Percentiles rank a stretch among this genome's conserved stretches.
These are phyloP conservation scores for Lobophora halterata DNA, from an alignment of 2,888 invertebrate species.

Conservation along the genomic window DNA sequence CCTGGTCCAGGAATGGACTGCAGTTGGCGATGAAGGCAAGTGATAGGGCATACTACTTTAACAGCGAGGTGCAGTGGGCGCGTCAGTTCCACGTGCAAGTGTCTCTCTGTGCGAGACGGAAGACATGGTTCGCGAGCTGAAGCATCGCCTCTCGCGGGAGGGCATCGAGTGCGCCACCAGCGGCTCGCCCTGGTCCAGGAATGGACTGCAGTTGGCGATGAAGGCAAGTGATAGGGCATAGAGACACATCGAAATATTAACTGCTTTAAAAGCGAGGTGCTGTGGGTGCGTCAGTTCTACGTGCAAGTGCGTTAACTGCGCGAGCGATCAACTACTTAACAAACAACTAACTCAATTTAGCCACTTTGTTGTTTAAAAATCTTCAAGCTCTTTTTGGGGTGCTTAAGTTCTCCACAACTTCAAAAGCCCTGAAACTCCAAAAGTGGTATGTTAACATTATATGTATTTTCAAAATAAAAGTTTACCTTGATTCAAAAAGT, in stretches of 20 bases:
- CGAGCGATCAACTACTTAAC: too few relatives aligned
- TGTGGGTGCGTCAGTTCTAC: slow-evolving; percentile 86
- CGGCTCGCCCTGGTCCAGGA: slow-evolving; percentile 55
- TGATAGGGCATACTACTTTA: too few relatives aligned
- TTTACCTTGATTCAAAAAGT: too few relatives aligned
- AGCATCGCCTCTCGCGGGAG: slow-evolving; percentile 78
- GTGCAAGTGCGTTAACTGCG: slow-evolving; percentile 85
- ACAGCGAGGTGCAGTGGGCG: slow-evolving; percentile 84
- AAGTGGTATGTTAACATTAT: too few relatives aligned
- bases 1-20: slow-evolving; percentile 59
- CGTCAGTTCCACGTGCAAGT: slow-evolving; percentile 85
- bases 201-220: slow-evolving; percentile 53
- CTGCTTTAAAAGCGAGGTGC: slow-evolving; percentile 70
- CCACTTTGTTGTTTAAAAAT: too few relatives aligned
- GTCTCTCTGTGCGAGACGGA: slow-evolving; percentile 87
- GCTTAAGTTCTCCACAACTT: too few relatives aligned
- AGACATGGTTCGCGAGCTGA: slow-evolving; percentile 86
- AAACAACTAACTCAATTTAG: too few relatives aligned
- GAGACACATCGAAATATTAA: too few relatives aligned
- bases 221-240: slow-evolving; percentile 50
- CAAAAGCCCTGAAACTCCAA: too few relatives aligned
- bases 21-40: slow-evolving; percentile 60
- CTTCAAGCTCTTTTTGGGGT: too few relatives aligned
- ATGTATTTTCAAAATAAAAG: too few relatives aligned
- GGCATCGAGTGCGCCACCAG: slow-evolving; percentile 80